Evolutionary conservation across 2,888 invertebrate species (phyloP), one percentile per base, ranked within the genome.

Genomic region (Vesta saturnalis): DNA sequence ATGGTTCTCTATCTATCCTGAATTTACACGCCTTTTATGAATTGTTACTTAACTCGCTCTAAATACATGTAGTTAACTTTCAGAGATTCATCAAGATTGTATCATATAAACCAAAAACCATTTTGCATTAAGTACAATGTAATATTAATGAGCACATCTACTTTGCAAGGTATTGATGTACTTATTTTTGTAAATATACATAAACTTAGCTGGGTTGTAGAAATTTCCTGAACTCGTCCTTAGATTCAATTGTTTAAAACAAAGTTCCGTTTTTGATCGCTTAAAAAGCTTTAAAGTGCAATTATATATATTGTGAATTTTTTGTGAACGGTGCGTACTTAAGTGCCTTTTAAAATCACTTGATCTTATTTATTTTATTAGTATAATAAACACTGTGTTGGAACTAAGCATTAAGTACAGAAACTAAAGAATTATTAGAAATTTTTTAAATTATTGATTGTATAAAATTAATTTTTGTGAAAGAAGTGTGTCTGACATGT

Each of bases 271-370:
- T 56, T 30, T 59, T 60, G n/a, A n/a, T n/a, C 43, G 64, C 68
- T 68, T 68, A 2, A 39, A 64, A 69, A 71, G 69, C 66, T 67
- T 71, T 62, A 67, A 69, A 61, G 62, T 66, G 60, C 58, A 62
- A 62, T 56, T 71, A 12, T 63, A 35, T 30, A 57, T 30, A 35
- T 35, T 62, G 55, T 68, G 64, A 47, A 60, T 58, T 64, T 10
- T 55, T 22, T 19, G n/a, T n/a, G n/a, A 23, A 23, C 59, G 61
- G 56, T 64, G 56, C 58, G 64, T 56, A 56, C 35, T 58, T 61
- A 30, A 63, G 67, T 56, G 62, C 61, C 60, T 62, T 60, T 56
- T 60, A 43, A 62, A 64, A 54, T 55, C 63, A 61, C 35, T 58
- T 39, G 16, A 35, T 46, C 58, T 55, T 65, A 70, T 71, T 63